phyloP scores from a whole-genome alignment of 1,140 invertebrate genomes.

The Manduca sexta region DNA sequence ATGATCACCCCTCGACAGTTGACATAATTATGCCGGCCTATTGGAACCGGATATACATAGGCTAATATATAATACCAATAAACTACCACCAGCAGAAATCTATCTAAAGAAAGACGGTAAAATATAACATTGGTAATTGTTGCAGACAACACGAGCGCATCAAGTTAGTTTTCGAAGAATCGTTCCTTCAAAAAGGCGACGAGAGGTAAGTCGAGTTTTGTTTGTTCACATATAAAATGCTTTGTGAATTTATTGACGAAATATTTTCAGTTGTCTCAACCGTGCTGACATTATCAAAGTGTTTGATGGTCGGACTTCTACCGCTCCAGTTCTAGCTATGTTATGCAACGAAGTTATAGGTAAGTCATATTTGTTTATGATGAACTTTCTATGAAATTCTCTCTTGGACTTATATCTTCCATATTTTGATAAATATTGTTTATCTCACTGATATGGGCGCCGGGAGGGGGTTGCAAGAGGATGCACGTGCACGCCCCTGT shows the following conservation, averaged over 20 bases:
- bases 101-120: no score
- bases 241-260: conserved; percentile 15
- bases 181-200: conserved; percentile 78
- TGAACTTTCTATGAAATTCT: no score
- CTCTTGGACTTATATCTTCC: no score
- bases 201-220: conserved; percentile 69
- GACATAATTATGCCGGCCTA: no score
- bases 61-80: no score
- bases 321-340: conserved; percentile 82
- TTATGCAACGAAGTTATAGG: conserved; percentile 83
- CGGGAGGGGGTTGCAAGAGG: no score
- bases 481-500: no score
- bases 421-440: no score
- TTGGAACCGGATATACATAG: no score
- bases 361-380: conserved; percentile 31
- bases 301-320: conserved; percentile 80
- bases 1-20: no score
- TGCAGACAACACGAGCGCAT: conserved; percentile 78
- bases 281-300: conserved; percentile 87
- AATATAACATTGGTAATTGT: conserved; percentile 20
- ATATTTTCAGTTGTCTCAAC: conserved; percentile 83
- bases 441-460: no score
- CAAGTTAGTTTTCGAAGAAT: conserved; percentile 78
- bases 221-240: conserved; percentile 8
- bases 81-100: no score